Base-by-base conservation (phyloP, 2,888 invertebrate species). In the Azorinus chamasolen region DNA sequence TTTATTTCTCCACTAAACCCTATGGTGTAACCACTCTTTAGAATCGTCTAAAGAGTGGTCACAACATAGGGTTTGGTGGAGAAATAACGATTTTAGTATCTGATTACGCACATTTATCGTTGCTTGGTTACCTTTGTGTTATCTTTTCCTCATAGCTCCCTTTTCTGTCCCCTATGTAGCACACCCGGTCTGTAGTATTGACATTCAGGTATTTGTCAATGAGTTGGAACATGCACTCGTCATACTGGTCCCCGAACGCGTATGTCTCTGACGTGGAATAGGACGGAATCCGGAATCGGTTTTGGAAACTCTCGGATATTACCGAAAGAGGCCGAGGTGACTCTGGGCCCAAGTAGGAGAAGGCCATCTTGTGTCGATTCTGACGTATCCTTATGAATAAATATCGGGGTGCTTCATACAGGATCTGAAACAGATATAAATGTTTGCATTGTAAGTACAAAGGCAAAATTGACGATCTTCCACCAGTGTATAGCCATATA, bases 291-390 rank as follows among this genome's bases (percentile, higher is more conserved):
- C 78, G 69, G 58, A 85, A 83, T 16, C 75, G 80, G n/a, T 81
- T 69, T 61, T 88, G 88, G 68, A 89, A 89, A 32, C 83, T 75
- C 64, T 92, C 92, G 3, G 91, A 89, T 54, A 92, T 88, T 6
- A 91, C 91, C 20, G 92, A 62, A 43, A 91, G 85, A 8, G 92
- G 92, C 16, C 88, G 77, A 1, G 92, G 92, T 5, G 88, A 86
- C 63, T 92, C 92, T 0, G 92, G 92, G 22, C 92, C 92, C n/a
- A 92, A 81, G 54, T 87, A 88, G 1, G 88, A 86, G 10, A 86
- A 87, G 58, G 89, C 89, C 89, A 89, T 90, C 5, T 51, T 76
- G 32, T 32, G 32, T 4, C 32, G 32, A 32, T 32, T 32, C 32
- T 32, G 32, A 10, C 4, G 32, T 32, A 10, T 32, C 10, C 32